Evolutionary conservation across 2,797 vertebrate species (phyloP).

Genomic region (Sparus aurata): DNA sequence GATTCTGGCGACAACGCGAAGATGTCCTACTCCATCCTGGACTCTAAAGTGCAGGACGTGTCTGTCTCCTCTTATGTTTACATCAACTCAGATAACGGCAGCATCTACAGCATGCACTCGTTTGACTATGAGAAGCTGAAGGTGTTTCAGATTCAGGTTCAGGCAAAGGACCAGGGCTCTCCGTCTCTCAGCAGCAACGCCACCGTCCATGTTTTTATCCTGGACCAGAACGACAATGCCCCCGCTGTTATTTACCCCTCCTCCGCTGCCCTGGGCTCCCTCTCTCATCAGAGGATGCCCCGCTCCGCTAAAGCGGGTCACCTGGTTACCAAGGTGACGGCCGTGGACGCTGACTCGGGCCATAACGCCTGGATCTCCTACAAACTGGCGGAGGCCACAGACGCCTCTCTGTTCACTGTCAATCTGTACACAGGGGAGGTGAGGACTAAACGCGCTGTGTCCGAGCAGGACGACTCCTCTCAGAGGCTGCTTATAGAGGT

Average conservation of each 20-base stretch:
- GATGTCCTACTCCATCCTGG: slow-evolving; percentile 81
- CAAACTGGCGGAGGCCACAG: slow-evolving; percentile 81
- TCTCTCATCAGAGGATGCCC: slow-evolving; percentile 79
- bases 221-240: slow-evolving; percentile 85
- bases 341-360: slow-evolving; percentile 75
- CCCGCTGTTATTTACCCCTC: slow-evolving; percentile 84
- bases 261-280: slow-evolving; percentile 72
- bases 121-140: slow-evolving; percentile 85
- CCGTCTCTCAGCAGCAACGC: slow-evolving; percentile 77
- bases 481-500: slow-evolving; percentile 83
- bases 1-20: slow-evolving; percentile 79
- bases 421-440: slow-evolving; percentile 87
- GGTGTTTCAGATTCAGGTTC: slow-evolving; percentile 79
- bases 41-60: slow-evolving; percentile 77
- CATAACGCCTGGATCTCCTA: slow-evolving; percentile 83
- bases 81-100: slow-evolving; percentile 88
- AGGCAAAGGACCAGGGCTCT: slow-evolving; percentile 80
- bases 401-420: slow-evolving; percentile 83
- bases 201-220: slow-evolving; percentile 83
- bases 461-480: slow-evolving; percentile 81
- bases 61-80: slow-evolving; percentile 87
- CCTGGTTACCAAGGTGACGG: slow-evolving; percentile 77
- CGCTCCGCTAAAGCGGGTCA: slow-evolving; percentile 69
- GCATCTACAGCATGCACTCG: slow-evolving; percentile 84
- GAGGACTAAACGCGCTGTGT: slow-evolving; percentile 79